Percentiles rank a stretch among this genome's conserved stretches.
Conservation (phyloP, 2,888 invertebrate species). For the Dermolepida albohirtum region DNA sequence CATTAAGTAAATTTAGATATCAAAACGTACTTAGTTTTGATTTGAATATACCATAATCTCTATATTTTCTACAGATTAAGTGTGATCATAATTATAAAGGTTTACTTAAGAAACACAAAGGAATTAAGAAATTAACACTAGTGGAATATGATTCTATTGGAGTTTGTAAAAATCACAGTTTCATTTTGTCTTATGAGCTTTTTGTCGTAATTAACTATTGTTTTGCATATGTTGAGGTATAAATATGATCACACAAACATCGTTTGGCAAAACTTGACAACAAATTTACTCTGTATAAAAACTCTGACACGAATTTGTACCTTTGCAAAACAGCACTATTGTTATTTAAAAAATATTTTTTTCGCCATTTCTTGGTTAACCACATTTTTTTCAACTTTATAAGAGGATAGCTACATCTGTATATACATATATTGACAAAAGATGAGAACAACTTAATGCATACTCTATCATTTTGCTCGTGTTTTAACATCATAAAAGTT, state of each 20-base stretch:
- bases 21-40: constrained; percentile 27
- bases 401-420: constrained; percentile 59
- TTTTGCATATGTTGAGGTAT: constrained; percentile 45
- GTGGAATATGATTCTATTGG: constrained; percentile 12
- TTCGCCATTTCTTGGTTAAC: constrained; percentile 58
- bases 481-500: neutral
- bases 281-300: constrained; percentile 62
- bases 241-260: constrained; percentile 54
- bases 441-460: constrained; percentile 51
- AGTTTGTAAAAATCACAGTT: constrained; percentile 46
- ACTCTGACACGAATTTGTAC: constrained; percentile 66
- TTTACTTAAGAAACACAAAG: constrained; percentile 15
- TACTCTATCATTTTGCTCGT: constrained; percentile 36
- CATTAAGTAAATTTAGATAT: constrained; percentile 30
- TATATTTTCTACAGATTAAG: constrained; percentile 55
- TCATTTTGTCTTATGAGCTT: constrained; percentile 34
- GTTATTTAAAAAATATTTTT: constrained; percentile 61
- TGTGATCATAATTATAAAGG: constrained; percentile 50
- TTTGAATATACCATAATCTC: constrained; percentile 57
- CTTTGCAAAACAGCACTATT: constrained; percentile 65
- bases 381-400: constrained; percentile 47
- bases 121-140: constrained; percentile 16
- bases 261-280: constrained; percentile 62
- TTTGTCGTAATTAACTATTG: neutral
- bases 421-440: constrained; percentile 63